Evolutionary conservation across 1,140 invertebrate species (phyloP).

Genomic region (Scaptomyza graminum): DNA sequence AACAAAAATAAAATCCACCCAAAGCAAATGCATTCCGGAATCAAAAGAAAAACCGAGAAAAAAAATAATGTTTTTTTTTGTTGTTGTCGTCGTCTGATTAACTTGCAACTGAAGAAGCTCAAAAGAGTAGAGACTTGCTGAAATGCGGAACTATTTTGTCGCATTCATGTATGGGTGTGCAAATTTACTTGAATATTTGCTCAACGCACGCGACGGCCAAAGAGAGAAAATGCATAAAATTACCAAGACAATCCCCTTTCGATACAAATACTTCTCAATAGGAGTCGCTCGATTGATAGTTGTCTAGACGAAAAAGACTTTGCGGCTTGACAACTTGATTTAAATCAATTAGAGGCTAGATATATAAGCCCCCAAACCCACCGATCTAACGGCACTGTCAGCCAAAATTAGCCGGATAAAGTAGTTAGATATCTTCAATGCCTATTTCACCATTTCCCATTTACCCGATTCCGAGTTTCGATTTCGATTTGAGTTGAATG

Average conservation of each 20-base stretch:
- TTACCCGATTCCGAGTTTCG: slow-evolving; percentile 7
- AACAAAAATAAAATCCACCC: neutral
- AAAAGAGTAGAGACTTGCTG: neutral
- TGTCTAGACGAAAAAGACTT: slow-evolving; percentile 62
- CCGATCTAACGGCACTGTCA: slow-evolving; percentile 64
- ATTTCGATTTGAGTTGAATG: slow-evolving; percentile 37
- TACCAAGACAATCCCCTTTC: slow-evolving; percentile 13
- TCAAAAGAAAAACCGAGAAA: slow-evolving; percentile 29
- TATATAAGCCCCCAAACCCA: slow-evolving; percentile 1
- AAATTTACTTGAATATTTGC: slow-evolving; percentile 71
- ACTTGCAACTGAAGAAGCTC: slow-evolving; percentile 50
- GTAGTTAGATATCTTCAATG: slow-evolving; percentile 58
- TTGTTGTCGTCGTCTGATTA: slow-evolving; percentile 53
- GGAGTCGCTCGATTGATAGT: slow-evolving; percentile 68
- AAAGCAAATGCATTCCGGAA: slow-evolving; percentile 63
- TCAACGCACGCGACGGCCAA: slow-evolving; percentile 64
- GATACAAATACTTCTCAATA: neutral
- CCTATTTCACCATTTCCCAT: slow-evolving; percentile 15
- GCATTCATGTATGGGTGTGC: slow-evolving; percentile 62
- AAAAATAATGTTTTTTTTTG: neutral
- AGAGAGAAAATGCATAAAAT: slow-evolving; percentile 60
- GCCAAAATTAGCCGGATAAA: slow-evolving; percentile 72
- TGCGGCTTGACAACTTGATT: slow-evolving; percentile 63
- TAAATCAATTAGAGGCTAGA: slow-evolving; percentile 74
- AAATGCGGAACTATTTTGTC: slow-evolving; percentile 79